Evolutionary conservation across 2,797 vertebrate species (phyloP).

Genomic region (Pseudotriccus pelzelni): DNA sequence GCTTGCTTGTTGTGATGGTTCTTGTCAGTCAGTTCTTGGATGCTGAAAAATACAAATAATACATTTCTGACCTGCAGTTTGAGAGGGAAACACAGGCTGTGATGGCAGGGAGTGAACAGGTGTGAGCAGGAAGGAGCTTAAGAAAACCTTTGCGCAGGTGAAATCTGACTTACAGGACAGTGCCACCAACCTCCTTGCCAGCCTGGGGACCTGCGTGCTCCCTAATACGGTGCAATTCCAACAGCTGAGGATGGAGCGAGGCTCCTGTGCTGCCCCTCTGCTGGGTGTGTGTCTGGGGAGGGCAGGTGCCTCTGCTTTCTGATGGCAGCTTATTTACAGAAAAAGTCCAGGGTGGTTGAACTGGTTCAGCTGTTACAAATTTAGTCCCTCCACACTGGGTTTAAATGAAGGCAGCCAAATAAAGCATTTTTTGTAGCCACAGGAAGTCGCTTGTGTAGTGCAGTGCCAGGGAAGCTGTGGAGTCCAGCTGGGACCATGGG

Average conservation of each 20-base stretch:
- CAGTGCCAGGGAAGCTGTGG: neutral
- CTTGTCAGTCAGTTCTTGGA: neutral
- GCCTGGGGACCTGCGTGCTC: neutral
- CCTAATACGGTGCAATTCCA: neutral
- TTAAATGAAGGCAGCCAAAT: neutral
- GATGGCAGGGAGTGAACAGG: neutral
- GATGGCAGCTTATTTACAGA: neutral
- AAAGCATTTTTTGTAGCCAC: neutral
- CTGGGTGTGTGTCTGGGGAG: neutral
- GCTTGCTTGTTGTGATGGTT: neutral
- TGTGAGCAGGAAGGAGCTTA: neutral
- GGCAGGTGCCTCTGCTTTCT: neutral
- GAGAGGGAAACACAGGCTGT: neutral
- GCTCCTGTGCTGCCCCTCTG: neutral
- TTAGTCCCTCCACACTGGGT: neutral
- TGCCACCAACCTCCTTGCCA: neutral
- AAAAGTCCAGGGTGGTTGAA: neutral
- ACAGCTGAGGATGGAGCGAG: neutral
- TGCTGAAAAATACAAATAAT: neutral
- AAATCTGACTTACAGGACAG: neutral
- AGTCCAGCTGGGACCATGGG: too few relatives aligned
- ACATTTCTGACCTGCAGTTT: neutral
- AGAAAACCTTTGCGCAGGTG: neutral
- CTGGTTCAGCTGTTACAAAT: neutral
- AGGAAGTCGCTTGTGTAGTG: rapidly evolving